Evolutionary conservation across 2,113 vertebrate genomes (phyloP).

Genomic region (Todiramphus chloris): DNA sequence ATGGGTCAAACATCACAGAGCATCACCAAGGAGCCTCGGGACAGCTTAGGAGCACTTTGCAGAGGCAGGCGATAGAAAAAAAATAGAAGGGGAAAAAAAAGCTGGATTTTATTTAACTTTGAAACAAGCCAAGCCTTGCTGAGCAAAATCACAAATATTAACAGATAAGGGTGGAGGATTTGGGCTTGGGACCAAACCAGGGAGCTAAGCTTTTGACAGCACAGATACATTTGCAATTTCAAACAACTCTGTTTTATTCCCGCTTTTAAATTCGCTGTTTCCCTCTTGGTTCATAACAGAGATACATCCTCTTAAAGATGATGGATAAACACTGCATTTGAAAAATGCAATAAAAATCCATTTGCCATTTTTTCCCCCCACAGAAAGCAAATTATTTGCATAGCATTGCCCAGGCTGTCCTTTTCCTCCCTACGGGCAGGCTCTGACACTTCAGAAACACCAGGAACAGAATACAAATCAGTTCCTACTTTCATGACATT

Average conservation of each 20-base stretch:
- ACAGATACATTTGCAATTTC: background rate
- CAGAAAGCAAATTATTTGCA: background rate
- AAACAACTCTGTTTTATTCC: background rate
- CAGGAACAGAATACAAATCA: background rate
- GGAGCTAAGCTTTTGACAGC: background rate
- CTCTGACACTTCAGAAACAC: background rate
- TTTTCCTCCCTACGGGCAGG: background rate
- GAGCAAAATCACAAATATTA: background rate
- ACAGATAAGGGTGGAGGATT: background rate
- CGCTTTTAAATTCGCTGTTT: background rate
- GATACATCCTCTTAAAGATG: background rate
- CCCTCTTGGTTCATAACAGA: background rate
- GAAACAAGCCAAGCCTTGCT: background rate
- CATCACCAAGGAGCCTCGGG: fast-evolving
- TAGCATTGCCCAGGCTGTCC: background rate
- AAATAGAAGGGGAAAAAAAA: background rate
- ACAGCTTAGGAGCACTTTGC: background rate
- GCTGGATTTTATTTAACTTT: background rate
- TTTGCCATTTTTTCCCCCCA: background rate
- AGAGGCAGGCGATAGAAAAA: background rate
- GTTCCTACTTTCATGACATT: background rate
- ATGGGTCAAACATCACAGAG: fast-evolving
- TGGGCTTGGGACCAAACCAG: background rate
- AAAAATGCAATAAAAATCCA: background rate
- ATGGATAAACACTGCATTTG: background rate